Evolutionary conservation across 2,888 invertebrate genomes (phyloP), one percentile per base, ranked within the genome.

Genomic region (Tridacna gigas): DNA sequence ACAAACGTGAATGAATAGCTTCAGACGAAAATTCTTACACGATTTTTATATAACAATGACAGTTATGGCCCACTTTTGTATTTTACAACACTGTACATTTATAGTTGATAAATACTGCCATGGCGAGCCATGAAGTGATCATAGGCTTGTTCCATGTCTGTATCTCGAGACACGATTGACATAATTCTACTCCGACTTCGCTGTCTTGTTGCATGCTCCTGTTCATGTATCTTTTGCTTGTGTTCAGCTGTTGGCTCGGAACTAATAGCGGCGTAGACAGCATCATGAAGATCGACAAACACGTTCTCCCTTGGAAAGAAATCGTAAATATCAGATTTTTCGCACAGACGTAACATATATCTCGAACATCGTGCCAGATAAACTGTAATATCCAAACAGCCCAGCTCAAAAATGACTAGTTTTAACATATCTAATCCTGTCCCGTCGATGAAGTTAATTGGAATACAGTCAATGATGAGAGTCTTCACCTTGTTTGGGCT

Each of bases 391-490:
- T 87, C 90, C 0, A 83, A 86, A 51, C 83, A 83, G 5, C 80
- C 75, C 15, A 87, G 89, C 51, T 92, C 90, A 12, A 76, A 84
- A 13, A 87, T 80, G 1, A 92, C 84, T 74, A 86, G 80, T 80
- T 89, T 89, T 26, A 94, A 83, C 74, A 90, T 88, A 48, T 90
- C 90, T 11, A 93, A 56, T 0, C 94, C 93, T 20, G 90, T 90
- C 0, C 92, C 82, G 75, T 94, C 94, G 20, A 93, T 89, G 82
- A 93, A 93, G 45, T 91, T 90, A 45, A 93, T 89, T n/a, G 89
- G 82, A 18, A 91, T 90, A 75, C 92, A 93, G 81, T 94, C 94
- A n/a, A 94, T 76, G 45, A 93, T 87, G 65, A 93, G 78, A 7
- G 66, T 47, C 66, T 79, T 84, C 9, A 69, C 47, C 47, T 51